phyloP scores from a whole-genome alignment of 2,888 invertebrate genomes.

The Cephonodes hylas region DNA sequence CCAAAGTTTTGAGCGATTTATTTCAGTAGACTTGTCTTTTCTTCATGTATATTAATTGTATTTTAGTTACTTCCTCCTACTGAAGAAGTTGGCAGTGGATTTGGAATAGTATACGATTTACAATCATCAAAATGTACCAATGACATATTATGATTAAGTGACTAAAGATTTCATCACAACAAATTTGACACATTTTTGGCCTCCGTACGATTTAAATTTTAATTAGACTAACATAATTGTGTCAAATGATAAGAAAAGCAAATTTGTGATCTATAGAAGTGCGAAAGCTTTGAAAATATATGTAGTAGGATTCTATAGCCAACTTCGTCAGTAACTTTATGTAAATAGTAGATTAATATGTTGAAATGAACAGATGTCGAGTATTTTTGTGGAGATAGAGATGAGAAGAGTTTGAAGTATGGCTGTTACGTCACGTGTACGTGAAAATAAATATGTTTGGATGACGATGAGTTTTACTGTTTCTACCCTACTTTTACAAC shows the following conservation, averaged over 20 bases:
- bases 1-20: neutral
- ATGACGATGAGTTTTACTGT: neutral
- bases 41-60: slow-evolving; percentile 5
- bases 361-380: neutral
- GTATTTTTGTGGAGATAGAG: slow-evolving; percentile 4
- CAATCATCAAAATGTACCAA: neutral
- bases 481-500: neutral
- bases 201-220: no score
- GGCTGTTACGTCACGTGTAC: neutral
- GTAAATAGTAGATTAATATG: neutral
- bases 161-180: neutral
- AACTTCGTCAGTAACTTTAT: neutral
- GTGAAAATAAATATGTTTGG: slow-evolving; percentile 9
- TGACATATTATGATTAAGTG: neutral
- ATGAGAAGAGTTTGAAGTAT: neutral
- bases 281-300: no score
- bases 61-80: neutral
- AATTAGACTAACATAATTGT: no score
- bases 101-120: neutral
- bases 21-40: neutral
- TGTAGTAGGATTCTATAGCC: neutral
- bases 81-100: neutral
- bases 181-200: no score
- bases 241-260: no score
- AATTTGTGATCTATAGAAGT: no score